Evolutionary conservation across 2,797 vertebrate species (phyloP).

Genomic region (Eospalax fontanierii): DNA sequence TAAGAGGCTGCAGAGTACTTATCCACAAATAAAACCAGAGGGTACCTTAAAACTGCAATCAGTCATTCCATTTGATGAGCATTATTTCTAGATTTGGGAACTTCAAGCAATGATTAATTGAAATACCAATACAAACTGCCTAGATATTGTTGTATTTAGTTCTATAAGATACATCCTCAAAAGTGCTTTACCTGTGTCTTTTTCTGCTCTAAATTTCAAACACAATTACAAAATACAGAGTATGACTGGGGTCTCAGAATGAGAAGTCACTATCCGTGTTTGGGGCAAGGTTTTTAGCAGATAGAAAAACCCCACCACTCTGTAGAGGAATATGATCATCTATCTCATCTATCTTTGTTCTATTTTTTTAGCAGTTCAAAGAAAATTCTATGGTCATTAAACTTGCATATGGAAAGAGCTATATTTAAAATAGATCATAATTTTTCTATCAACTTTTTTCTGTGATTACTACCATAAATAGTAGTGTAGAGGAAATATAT

Average conservation of each 20-base stretch:
- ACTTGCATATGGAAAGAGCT: not conserved
- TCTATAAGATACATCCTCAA: not conserved
- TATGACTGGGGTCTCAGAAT: not conserved
- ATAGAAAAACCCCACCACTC: not conserved
- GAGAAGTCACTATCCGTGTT: not conserved
- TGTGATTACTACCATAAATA: not conserved
- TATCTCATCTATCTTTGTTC: not conserved
- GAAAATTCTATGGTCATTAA: not conserved
- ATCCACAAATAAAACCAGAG: too few species aligned
- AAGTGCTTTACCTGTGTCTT: not conserved
- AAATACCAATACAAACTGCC: not conserved
- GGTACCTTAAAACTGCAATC: conserved; percentile 5
- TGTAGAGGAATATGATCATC: not conserved
- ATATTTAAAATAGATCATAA: not conserved
- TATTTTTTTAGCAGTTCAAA: not conserved
- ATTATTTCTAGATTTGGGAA: not conserved
- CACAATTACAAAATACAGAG: conserved; percentile 13
- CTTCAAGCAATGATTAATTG: not conserved
- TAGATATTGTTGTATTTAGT: not conserved
- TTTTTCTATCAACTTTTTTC: conserved; percentile 1
- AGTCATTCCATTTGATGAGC: not conserved
- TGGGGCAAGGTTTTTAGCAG: not conserved
- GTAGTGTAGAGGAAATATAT: not conserved
- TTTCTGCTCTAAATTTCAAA: conserved; percentile 35
- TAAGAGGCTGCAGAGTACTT: too few species aligned